phyloP scores from a whole-genome alignment of 2,888 invertebrate species.

The Seira ritae region DNA sequence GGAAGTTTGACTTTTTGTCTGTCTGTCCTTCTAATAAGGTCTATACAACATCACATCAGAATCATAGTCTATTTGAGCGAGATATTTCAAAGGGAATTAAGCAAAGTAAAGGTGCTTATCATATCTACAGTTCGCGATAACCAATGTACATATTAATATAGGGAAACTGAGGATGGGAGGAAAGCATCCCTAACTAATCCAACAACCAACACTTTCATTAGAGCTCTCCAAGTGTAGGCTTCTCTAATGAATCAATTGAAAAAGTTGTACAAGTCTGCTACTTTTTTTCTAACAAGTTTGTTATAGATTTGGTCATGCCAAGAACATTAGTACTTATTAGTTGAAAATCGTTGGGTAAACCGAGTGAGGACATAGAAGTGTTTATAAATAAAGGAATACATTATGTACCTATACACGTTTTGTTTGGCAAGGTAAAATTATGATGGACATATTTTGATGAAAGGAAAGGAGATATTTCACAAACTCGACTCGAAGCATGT shows the following conservation, averaged over 20 bases:
- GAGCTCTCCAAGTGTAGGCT: background rate
- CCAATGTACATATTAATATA: background rate
- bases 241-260: background rate
- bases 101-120: background rate
- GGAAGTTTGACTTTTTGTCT: background rate
- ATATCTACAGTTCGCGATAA: background rate
- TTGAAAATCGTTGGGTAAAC: background rate
- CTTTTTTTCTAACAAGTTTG: background rate
- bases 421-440: background rate
- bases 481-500: background rate
- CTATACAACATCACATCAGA: too few relatives aligned
- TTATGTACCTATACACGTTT: background rate
- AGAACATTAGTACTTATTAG: slow-evolving; percentile 14
- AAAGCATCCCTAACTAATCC: background rate
- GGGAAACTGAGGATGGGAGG: background rate
- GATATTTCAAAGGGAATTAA: background rate
- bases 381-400: background rate
- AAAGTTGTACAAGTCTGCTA: background rate
- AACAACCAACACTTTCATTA: background rate
- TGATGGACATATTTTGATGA: slow-evolving; percentile 5
- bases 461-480: background rate
- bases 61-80: background rate
- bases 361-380: background rate
- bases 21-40: background rate
- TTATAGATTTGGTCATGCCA: background rate